Conservation (phyloP, 1,140 invertebrate genomes). For the Heliconius himera region DNA sequence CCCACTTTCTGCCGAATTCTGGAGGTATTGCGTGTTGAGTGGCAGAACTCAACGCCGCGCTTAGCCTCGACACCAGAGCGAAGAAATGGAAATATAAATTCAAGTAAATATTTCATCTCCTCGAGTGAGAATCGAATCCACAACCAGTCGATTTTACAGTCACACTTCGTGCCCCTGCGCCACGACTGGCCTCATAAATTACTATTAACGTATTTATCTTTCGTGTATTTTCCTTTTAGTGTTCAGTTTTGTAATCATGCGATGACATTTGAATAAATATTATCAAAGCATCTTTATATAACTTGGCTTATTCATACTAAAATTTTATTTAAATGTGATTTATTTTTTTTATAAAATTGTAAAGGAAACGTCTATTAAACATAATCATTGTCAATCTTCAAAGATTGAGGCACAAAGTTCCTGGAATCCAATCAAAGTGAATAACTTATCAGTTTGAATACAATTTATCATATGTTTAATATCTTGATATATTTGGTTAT, state of each 20-base stretch:
- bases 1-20: too few species aligned
- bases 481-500: not conserved
- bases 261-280: not conserved
- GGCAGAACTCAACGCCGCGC: too few species aligned
- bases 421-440: not conserved
- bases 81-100: too few species aligned
- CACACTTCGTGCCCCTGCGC: too few species aligned
- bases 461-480: not conserved
- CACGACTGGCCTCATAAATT: too few species aligned
- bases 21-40: too few species aligned
- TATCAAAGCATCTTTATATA: not conserved
- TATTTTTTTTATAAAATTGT: not conserved
- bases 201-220: not conserved
- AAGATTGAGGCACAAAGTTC: not conserved
- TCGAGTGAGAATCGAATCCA: too few species aligned
- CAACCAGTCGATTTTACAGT: too few species aligned
- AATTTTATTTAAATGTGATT: not conserved
- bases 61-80: too few species aligned
- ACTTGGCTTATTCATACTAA: not conserved
- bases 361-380: not conserved
- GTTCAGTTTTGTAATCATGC: not conserved
- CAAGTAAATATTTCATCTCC: too few species aligned
- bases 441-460: not conserved
- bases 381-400: not conserved
- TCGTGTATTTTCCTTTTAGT: not conserved